Conservation (phyloP, 2,888 invertebrate genomes). For the Orthosia gracilis region DNA sequence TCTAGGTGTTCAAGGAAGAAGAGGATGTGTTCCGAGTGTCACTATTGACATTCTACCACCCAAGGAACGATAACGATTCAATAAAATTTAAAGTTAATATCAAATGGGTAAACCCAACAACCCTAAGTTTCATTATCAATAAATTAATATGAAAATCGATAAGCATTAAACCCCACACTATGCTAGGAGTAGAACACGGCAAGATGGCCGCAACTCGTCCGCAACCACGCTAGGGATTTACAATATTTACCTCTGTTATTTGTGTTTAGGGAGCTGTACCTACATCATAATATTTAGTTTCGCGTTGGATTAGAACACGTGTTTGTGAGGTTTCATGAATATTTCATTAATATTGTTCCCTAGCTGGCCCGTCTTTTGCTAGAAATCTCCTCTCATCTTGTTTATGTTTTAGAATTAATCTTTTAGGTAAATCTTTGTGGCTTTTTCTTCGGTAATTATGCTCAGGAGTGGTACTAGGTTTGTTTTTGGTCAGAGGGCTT, state of each 20-base stretch:
- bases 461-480: background rate
- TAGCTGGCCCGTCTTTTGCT: background rate
- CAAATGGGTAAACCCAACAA: background rate
- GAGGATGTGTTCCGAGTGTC: too few species aligned
- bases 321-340: slow-evolving; percentile 39
- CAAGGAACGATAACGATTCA: too few species aligned
- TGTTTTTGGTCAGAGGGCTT: background rate
- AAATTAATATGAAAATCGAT: slow-evolving; percentile 66
- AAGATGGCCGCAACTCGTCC: slow-evolving; percentile 20
- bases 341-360: slow-evolving; percentile 28
- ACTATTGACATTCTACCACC: too few species aligned
- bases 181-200: background rate
- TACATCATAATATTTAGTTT: slow-evolving; percentile 15
- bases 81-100: background rate
- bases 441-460: background rate
- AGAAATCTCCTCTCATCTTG: background rate
- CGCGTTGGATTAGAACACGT: slow-evolving; percentile 10
- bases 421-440: slow-evolving; percentile 3
- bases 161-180: slow-evolving; percentile 14
- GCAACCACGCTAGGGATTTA: slow-evolving; percentile 6
- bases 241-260: slow-evolving; percentile 18
- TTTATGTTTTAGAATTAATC: slow-evolving; percentile 2
- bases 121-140: slow-evolving; percentile 43
- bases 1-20: too few species aligned
- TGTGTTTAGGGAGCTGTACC: background rate